A percentile compares a stretch with the other conserved stretches of the same genome.
phyloP scores from a whole-genome alignment of 1,140 invertebrate species.

The Drosophila bifasciata region DNA sequence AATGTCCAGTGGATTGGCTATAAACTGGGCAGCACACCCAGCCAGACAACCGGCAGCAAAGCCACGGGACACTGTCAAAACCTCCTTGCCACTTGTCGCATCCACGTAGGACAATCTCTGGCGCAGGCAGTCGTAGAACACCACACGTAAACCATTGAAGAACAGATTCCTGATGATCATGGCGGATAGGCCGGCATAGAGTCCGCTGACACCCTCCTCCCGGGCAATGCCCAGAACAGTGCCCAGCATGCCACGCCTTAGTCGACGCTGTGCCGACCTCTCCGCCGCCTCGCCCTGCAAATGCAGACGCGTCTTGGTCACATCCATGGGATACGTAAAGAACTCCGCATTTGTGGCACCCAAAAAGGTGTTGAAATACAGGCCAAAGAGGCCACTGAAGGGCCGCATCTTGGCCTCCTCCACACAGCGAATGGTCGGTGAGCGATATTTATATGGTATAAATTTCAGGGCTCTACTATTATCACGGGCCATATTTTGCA shows the following conservation, averaged over 20 bases:
- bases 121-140: constrained; percentile 27
- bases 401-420: too few relatives aligned
- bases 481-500: too few relatives aligned
- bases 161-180: constrained; percentile 35
- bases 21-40: constrained; percentile 5
- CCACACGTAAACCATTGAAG: constrained; percentile 41
- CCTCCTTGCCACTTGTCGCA: background rate
- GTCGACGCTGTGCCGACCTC: background rate
- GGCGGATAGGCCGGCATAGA: constrained; percentile 43
- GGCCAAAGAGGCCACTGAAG: too few relatives aligned
- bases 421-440: too few relatives aligned
- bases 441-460: too few relatives aligned
- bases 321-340: constrained; percentile 37
- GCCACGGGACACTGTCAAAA: constrained; percentile 17
- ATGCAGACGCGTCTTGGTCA: constrained; percentile 40
- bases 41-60: constrained; percentile 17
- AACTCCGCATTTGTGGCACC: too few relatives aligned
- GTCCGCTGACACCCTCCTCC: constrained; percentile 20
- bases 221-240: constrained; percentile 21
- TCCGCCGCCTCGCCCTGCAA: constrained; percentile 38
- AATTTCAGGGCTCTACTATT: too few relatives aligned
- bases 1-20: constrained; percentile 33
- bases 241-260: constrained; percentile 20
- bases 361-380: too few relatives aligned
- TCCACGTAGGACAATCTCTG: constrained; percentile 5